Evolutionary conservation across 2,113 vertebrate species (phyloP).

Genomic region (Naja naja): DNA sequence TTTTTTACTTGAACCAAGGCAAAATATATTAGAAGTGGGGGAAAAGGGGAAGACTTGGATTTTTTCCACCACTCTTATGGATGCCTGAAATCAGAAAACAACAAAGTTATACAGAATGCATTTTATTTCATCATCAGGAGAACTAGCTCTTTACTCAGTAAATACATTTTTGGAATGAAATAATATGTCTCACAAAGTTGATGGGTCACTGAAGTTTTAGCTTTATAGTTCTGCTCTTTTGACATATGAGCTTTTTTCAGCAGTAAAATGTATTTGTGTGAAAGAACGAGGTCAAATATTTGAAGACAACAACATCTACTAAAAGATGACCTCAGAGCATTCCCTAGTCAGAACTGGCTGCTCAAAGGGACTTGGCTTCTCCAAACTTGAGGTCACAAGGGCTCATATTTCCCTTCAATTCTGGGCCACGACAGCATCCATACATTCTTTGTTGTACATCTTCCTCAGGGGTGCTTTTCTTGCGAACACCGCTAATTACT

Average conservation of each 20-base stretch:
- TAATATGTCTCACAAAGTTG: constrained; percentile 22
- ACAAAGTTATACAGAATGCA: neutral
- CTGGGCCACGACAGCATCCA: constrained; percentile 25
- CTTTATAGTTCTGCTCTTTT: neutral
- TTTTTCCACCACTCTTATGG: neutral
- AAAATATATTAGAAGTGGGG: no score
- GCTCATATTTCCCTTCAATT: constrained; percentile 47
- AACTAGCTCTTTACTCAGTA: neutral
- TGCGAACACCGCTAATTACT: constrained; percentile 35
- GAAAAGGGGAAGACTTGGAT: neutral
- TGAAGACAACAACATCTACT: neutral
- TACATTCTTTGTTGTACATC: constrained; percentile 35
- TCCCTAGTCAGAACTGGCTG: constrained; percentile 33
- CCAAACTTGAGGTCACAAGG: constrained; percentile 51
- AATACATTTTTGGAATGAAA: constrained; percentile 19
- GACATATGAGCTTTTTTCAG: neutral
- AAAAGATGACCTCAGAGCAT: neutral
- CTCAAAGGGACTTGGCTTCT: constrained; percentile 44
- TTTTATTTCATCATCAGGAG: neutral
- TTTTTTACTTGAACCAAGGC: no score
- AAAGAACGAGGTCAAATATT: constrained; percentile 18
- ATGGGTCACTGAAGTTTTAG: neutral
- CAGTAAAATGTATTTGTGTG: constrained; percentile 9
- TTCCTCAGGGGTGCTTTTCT: constrained; percentile 6
- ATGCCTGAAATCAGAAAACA: neutral